phyloP scores from a whole-genome alignment of 2,113 vertebrate genomes.

The Zapus hudsonius region DNA sequence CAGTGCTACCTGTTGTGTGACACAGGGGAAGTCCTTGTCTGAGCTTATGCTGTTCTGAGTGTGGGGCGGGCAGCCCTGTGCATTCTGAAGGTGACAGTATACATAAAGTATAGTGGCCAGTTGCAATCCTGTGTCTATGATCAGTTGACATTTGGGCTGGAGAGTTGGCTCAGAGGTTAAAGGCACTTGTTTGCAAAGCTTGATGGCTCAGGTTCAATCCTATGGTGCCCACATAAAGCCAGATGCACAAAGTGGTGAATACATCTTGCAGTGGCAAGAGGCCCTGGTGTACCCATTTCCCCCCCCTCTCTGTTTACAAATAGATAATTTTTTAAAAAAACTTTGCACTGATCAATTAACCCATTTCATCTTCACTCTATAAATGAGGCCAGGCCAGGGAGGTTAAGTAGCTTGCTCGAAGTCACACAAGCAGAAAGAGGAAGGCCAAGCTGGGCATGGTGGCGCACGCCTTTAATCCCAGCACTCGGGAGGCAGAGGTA shows the following conservation, averaged over 20 bases:
- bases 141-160: background rate
- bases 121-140: accelerated
- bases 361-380: accelerated
- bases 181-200: too few species aligned
- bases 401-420: background rate
- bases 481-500: too few species aligned
- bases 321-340: too few species aligned
- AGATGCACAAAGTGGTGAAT: too few species aligned
- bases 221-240: too few species aligned
- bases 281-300: too few species aligned
- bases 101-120: background rate
- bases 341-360: background rate
- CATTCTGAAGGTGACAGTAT: background rate
- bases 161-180: too few species aligned
- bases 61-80: background rate
- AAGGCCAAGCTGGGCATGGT: too few species aligned
- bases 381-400: background rate
- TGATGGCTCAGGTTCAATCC: too few species aligned
- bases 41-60: background rate
- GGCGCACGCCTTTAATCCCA: too few species aligned
- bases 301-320: too few species aligned
- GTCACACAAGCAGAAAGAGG: background rate
- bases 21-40: background rate
- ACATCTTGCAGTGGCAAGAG: too few species aligned
- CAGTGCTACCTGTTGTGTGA: background rate